Percentiles rank a stretch among this genome's conserved stretches.
Conservation (phyloP, 2,797 vertebrate species). For the Danio choprae region DNA sequence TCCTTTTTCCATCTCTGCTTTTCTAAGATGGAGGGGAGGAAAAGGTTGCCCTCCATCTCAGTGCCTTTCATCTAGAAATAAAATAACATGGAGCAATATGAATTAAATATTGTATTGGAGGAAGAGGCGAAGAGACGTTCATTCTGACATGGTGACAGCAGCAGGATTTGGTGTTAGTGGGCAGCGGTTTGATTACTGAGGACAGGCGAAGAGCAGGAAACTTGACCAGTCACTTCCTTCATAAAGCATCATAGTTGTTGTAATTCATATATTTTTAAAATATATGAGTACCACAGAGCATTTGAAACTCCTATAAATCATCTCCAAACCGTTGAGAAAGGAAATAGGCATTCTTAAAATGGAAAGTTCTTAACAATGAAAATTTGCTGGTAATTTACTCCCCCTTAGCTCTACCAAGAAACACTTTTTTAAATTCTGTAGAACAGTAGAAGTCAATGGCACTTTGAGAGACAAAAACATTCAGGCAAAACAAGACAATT, state of each 20-base stretch:
- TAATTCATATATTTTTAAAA: not conserved
- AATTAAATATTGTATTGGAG: constrained; percentile 65
- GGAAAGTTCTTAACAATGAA: too few species aligned
- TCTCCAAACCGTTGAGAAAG: not conserved
- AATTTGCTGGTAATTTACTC: too few species aligned
- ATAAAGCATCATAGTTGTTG: constrained; percentile 2
- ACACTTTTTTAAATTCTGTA: too few species aligned
- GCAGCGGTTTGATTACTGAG: not conserved
- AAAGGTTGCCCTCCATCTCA: constrained; percentile 59
- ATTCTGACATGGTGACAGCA: constrained; percentile 10
- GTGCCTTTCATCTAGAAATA: constrained; percentile 72
- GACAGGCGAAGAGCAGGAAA: constrained; percentile 1
- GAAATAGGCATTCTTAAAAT: constrained; percentile 47
- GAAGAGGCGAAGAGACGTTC: constrained; percentile 47
- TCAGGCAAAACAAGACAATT: too few species aligned
- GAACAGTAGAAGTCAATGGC: too few species aligned
- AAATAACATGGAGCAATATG: constrained; percentile 71
- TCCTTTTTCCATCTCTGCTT: constrained; percentile 69
- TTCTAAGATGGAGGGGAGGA: constrained; percentile 41
- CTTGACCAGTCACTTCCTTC: not conserved
- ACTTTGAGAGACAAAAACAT: too few species aligned
- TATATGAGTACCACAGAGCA: constrained; percentile 42
- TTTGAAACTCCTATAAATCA: constrained; percentile 15
- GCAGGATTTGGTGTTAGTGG: not conserved
- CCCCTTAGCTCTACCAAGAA: too few species aligned